Evolutionary conservation across 2,888 invertebrate genomes (phyloP).

Genomic region (Hyles lineata): DNA sequence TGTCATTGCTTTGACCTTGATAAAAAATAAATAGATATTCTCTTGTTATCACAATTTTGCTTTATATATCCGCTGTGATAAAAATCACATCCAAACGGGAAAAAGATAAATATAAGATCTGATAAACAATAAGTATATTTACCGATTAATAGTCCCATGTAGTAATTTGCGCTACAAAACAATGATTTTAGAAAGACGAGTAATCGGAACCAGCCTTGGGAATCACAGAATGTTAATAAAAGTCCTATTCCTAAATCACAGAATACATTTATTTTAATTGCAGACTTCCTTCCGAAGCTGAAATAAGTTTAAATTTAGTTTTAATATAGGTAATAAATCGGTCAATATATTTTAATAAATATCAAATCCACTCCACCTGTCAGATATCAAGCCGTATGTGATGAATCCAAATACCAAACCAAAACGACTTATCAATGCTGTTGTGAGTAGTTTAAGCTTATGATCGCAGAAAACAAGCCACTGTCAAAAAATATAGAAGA

Average conservation of each 20-base stretch:
- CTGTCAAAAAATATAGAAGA: conserved; percentile 48
- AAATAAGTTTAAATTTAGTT: conserved; percentile 42
- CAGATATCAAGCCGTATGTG: conserved; percentile 69
- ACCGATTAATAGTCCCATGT: conserved; percentile 69
- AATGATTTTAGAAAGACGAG: conserved; percentile 69
- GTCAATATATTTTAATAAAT: not conserved
- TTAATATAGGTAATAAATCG: not conserved
- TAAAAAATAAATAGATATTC: not conserved
- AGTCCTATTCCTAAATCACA: conserved; percentile 59
- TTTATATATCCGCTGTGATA: not conserved
- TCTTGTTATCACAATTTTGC: too few species aligned
- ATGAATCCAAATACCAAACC: conserved; percentile 72
- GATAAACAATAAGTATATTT: conserved; percentile 28
- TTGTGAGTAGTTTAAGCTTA: conserved; percentile 61
- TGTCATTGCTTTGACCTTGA: not conserved
- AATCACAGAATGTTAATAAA: conserved; percentile 66
- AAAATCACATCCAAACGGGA: not conserved
- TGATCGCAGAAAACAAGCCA: conserved; percentile 73
- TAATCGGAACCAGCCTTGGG: conserved; percentile 72
- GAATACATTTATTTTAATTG: conserved; percentile 56
- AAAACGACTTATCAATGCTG: conserved; percentile 69
- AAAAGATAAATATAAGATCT: not conserved
- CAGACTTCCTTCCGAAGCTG: conserved; percentile 71
- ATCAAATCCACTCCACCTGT: conserved; percentile 60
- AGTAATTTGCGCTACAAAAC: conserved; percentile 64